Evolutionary conservation across 2,113 vertebrate species (phyloP), one percentile per base, ranked within the genome.

Genomic region (Neodontobutis hainanensis): DNA sequence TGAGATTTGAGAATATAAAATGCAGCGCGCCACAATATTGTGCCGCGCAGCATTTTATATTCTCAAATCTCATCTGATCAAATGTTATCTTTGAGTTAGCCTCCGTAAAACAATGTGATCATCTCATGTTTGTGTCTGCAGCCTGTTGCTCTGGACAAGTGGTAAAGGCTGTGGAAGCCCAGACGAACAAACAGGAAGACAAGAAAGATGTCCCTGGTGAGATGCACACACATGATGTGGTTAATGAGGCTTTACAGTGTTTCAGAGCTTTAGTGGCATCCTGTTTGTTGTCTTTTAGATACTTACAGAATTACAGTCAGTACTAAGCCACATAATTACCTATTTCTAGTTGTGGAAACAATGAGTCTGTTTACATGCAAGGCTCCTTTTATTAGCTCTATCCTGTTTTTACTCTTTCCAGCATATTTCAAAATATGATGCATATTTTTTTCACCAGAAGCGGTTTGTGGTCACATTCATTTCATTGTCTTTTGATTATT

Each of bases 141-240:
- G 97, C 94, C 5, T 99, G 97, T 83, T 99, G 97, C 69, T 90
- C 94, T 6, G 95, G 95, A 58, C 93, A 96, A 70, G 92, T 95
- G 0, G 94, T 94, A 73, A 99, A 99, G 87, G 92, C 92, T 0
- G 93, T 95, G 0, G 97, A 98, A 77, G 93, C 92, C 67, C 96
- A 95, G 56, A 91, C 84, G 48, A 95, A 88, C 81, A 93, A 95
- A 73, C 95, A 95, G 35, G 96, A 97, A 80, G 97, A 98, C 77
- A 98, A 99, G 86, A 98, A 97, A 84, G 96, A 98, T 63, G 85
- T 93, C 2, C 95, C 94, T 92, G 95, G 96, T 97, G 84, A 79
- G 90, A 57, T 27, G 48, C 6, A 5, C 56, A 50, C 66, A 64
- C 69, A 69, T 44, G 60, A 47, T 51, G 56, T 72, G 14, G 52